Evolutionary conservation across 2,113 vertebrate genomes (phyloP), one percentile per base, ranked within the genome.

Genomic region (Syrmaticus mikado): DNA sequence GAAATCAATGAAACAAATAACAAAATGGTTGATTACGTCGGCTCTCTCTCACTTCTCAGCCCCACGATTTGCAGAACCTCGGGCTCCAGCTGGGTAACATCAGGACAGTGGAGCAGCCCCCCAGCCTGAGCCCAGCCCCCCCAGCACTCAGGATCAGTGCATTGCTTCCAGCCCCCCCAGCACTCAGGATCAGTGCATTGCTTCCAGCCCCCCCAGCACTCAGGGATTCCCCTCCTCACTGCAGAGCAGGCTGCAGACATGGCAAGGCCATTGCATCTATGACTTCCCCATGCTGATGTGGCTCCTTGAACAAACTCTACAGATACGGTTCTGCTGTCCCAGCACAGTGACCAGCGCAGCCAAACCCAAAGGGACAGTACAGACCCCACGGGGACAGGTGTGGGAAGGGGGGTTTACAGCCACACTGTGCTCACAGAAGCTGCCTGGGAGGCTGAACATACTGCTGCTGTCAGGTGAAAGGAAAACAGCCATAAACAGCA

Each of bases 21-120:
- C 0, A 61, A 22, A 28, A 38, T 3, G 1, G 22, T 0, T 5
- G 41, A 21, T 36, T 6, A 0, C 2, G 1, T 22, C 38, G 0
- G 11, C 5, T 58, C 4, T 14, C 67, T 45, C 6, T 0, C 1
- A 2, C 32, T 50, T 8, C 62, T 12, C 45, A 18, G 32, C 60
- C 27, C 53, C 48, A 0, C 6, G 0, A 5, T 64, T 41, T 79
- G 46, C 87, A 79, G 77, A 66, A 41, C 36, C 27, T 2, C 58
- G 0, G 43, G 46, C 38, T 13, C 36, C 68, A 8, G 16, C 73
- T 20, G 8, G 34, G 27, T 2, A 46, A 24, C 70, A 53, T 3
- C 13, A 55, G 14, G 45, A 66, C n/a, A 27, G 43, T 62, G 3
- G 5, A 38, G 0, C 1, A 66, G 72, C 7, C 11, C 68, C 46